Percentiles rank a stretch among this genome's conserved stretches.
These are phyloP conservation scores for Agonopterix alstromeriana DNA, from an alignment of 2,888 invertebrate species.

Conservation along the genomic window DNA sequence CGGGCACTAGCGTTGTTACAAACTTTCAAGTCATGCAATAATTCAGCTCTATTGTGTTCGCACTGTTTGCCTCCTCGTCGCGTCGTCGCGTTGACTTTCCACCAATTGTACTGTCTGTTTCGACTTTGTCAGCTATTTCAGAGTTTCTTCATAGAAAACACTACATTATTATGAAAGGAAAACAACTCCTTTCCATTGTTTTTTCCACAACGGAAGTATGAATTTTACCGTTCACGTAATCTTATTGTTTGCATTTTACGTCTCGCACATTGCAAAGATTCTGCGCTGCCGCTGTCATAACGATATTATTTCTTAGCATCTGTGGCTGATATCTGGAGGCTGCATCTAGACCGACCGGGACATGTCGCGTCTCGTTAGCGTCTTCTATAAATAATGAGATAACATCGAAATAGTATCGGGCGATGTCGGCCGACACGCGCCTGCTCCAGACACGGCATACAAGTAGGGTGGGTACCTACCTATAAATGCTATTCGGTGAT, in stretches of 20 bases:
- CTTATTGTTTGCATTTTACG: conserved; percentile 14
- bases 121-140: conserved; percentile 34
- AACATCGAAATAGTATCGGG: conserved; percentile 28
- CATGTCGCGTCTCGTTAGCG: conserved; percentile 50
- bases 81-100: conserved; percentile 43
- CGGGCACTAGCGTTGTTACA: not conserved
- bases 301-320: conserved; percentile 21
- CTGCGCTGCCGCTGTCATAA: conserved; percentile 16
- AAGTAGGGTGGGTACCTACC: conserved; percentile 9
- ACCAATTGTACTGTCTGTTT: conserved; percentile 42
- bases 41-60: conserved; percentile 43
- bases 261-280: conserved; percentile 8
- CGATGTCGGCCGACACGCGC: conserved; percentile 27
- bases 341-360: conserved; percentile 29
- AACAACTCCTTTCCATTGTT: conserved; percentile 19
- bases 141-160: conserved; percentile 27
- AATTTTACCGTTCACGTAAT: conserved; percentile 21
- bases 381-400: conserved; percentile 59
- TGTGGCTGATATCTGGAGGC: conserved; percentile 23
- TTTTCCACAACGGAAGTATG: conserved; percentile 13
- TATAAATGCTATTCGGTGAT: not conserved
- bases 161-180: conserved; percentile 19
- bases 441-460: conserved; percentile 12
- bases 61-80: conserved; percentile 29
- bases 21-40: conserved; percentile 49